Base-by-base conservation (phyloP, 2,113 vertebrate species). In the Daphoenositta chrysoptera region DNA sequence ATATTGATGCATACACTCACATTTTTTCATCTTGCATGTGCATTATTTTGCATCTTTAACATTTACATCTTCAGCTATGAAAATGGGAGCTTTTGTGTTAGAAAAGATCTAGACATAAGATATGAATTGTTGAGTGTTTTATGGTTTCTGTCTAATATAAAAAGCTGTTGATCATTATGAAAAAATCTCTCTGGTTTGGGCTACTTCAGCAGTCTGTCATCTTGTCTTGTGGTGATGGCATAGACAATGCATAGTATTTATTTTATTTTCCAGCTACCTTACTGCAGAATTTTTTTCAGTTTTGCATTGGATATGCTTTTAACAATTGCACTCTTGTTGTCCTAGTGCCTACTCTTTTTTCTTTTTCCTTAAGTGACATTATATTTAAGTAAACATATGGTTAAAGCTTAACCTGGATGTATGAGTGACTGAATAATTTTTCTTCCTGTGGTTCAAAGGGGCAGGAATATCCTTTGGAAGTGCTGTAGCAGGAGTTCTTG, bases 181-280 rank as follows among this genome's bases (percentile, higher is more conserved):
- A 64, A 80, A 80, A 66, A 75, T 65, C 10, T 94, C 40, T 94
- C 61, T 93, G 42, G 5, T 61, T 83, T 76, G 35, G 20, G 69
- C 40, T 87, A n/a, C 13, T 87, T 83, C 12, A 53, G 4, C 23
- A 89, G 39, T 40, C 18, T 80, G 31, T 90, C 72, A 66, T 48
- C 10, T 83, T 28, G 60, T n/a, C 51, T 94, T 77, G 31, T 76
- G 45, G 57, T 69, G 40, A 73, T 93, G 14, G 13, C 9, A 1
- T 28, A 66, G 48, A 47, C 15, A 87, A 45, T 39, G 13, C 23
- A 23, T 13, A 23, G 21, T 23, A 19, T 16, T 83, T 68, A 19
- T 54, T 84, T 75, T 35, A 10, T 39, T 87, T 90, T 79, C 20
- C 53, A 42, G n/a, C 13, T 56, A 63, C 42, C 12, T 50, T 77